Base-by-base conservation (phyloP, 2,888 invertebrate genomes). In the Ichneumon xanthorius region DNA sequence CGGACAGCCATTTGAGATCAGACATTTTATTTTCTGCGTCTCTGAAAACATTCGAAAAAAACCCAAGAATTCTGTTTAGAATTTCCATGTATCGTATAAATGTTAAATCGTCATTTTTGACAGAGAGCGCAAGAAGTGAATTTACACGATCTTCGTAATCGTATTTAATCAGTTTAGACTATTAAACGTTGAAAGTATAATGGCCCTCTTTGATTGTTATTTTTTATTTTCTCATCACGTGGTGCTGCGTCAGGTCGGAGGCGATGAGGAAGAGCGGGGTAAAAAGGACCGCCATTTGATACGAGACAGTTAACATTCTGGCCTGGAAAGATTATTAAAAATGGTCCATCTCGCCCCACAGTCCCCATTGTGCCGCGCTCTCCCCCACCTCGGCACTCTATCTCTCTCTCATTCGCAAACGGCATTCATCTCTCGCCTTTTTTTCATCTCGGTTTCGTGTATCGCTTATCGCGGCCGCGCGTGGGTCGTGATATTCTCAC, bases 401-500 rank as follows among this genome's bases (percentile, higher is more conserved):
- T 40, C 40, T 40, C 40, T 63, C 48, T 37, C 63, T 67, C 80
- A 50, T 70, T 80, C 70, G 70, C 79, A 65, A 80, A 82, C 76
- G 71, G 48, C 73, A 75, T 77, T 73, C 65, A 37, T 79, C 76
- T 65, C 50, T 75, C 55, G 67, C 71, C 76, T 67, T 77, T 78
- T 82, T 84, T 72, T 63, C 68, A 65, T 58, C 45, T 71, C 77
- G 63, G 45, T 48, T 70, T 61, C 14, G 11, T 48, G 45, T 70
- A 70, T 75, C 75, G 55, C 55, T 71, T 26, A 40, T 68, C 83
- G 50, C 26, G 63, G 72, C 80, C 65, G 84, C 80, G 61, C 83
- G 71, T 85, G 86, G 88, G 88, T 88, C 88, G 86, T 87, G 88
- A 86, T 87, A 86, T 88, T 88, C 88, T 87, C 88, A 88, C 87